Evolutionary conservation across 2,113 vertebrate species (phyloP).

Genomic region (Megalops atlanticus): DNA sequence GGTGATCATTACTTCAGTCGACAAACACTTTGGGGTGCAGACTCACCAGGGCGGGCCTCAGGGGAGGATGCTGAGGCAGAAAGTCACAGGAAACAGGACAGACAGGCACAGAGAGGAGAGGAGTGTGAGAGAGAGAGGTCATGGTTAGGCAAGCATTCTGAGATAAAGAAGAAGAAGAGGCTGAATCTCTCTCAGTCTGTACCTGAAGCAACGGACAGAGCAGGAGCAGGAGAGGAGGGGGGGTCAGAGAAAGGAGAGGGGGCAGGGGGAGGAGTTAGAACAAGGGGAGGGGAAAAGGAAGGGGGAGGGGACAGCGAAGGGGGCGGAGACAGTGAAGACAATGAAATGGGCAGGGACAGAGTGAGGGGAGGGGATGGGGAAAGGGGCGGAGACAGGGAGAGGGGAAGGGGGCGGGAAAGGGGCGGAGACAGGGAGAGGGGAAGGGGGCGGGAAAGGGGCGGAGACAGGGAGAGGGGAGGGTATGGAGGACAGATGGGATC

Average conservation of each 20-base stretch:
- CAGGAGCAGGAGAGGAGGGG: background rate
- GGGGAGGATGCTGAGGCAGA: background rate
- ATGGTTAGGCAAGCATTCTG: background rate
- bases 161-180: background rate
- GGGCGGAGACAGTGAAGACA: too few relatives aligned
- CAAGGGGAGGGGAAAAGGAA: too few relatives aligned
- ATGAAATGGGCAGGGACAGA: background rate
- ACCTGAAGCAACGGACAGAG: slow-evolving; percentile 56
- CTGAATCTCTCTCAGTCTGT: slow-evolving; percentile 27
- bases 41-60: background rate
- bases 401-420: slow-evolving; percentile 22
- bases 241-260: background rate
- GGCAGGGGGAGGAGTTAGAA: slow-evolving; percentile 37
- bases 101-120: background rate
- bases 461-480: slow-evolving; percentile 35
- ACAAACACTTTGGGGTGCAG: background rate
- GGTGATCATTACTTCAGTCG: background rate
- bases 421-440: slow-evolving; percentile 15
- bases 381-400: background rate
- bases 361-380: background rate
- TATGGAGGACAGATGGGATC: slow-evolving; percentile 50
- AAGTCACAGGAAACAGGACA: background rate
- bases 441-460: slow-evolving; percentile 34
- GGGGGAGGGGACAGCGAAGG: slow-evolving; percentile 2
- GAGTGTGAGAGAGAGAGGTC: background rate